Percentiles rank a stretch among this genome's conserved stretches.
Conservation (phyloP, 2,888 invertebrate genomes). For the Galerucella pusilla region DNA sequence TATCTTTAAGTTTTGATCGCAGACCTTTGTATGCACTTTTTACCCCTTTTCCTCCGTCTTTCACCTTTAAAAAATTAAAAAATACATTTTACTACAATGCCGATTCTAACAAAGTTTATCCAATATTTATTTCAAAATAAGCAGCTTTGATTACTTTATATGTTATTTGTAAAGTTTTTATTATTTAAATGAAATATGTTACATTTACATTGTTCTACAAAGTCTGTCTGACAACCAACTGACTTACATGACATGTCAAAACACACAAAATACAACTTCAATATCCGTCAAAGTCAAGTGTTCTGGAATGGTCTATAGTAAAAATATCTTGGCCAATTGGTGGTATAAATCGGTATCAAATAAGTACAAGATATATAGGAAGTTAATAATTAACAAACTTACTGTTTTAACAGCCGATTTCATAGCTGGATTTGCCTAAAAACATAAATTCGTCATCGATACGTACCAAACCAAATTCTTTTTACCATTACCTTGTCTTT, state of each 20-base stretch:
- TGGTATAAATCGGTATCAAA: conserved; percentile 62
- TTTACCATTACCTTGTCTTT: conserved; percentile 81
- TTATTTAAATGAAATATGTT: too few relatives aligned
- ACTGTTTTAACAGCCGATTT: conserved; percentile 94
- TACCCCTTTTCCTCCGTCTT: conserved; percentile 79
- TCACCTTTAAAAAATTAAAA: conserved; percentile 68
- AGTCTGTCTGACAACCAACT: too few relatives aligned
- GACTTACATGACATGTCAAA: too few relatives aligned
- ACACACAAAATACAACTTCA: too few relatives aligned
- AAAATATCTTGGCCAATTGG: not conserved
- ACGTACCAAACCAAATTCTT: not conserved
- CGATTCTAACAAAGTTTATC: too few relatives aligned
- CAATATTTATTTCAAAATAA: too few relatives aligned
- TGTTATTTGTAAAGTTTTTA: too few relatives aligned
- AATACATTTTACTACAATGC: not conserved
- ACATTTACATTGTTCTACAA: too few relatives aligned
- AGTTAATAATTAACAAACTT: conserved; percentile 69
- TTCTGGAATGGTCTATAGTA: too few relatives aligned
- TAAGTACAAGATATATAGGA: too few relatives aligned
- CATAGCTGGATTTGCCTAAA: conserved; percentile 93
- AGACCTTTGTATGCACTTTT: conserved; percentile 83
- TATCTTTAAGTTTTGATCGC: conserved; percentile 71
- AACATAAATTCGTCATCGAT: conserved; percentile 56
- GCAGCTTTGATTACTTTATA: too few relatives aligned
- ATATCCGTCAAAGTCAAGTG: too few relatives aligned